Conservation (phyloP, 2,888 invertebrate genomes). For the Lycophotia porphyrea region DNA sequence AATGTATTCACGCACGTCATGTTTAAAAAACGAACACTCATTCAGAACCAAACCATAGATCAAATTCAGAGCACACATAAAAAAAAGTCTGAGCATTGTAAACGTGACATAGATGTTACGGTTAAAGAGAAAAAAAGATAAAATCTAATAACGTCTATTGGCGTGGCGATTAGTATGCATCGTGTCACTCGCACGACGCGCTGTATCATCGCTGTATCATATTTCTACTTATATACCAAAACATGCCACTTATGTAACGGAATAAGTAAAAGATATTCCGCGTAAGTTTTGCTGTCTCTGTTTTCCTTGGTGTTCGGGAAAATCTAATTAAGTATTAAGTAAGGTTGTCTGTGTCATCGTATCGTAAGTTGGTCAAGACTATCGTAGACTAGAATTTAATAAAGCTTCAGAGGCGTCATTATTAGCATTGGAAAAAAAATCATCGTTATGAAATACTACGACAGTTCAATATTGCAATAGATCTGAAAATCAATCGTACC, state of each 20-base stretch:
- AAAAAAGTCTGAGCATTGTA: constrained; percentile 37
- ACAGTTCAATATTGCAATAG: background rate
- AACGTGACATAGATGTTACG: constrained; percentile 59
- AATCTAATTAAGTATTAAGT: constrained; percentile 44
- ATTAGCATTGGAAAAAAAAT: background rate
- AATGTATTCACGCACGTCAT: constrained; percentile 38
- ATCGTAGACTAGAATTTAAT: constrained; percentile 4
- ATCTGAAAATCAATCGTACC: background rate
- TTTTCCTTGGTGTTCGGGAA: constrained; percentile 16
- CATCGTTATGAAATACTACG: background rate
- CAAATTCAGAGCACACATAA: constrained; percentile 34
- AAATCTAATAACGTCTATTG: constrained; percentile 70
- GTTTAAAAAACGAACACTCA: constrained; percentile 53
- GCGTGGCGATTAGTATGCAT: constrained; percentile 68
- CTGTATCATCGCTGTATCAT: constrained; percentile 60
- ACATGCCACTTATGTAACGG: constrained; percentile 49
- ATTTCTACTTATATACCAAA: constrained; percentile 55
- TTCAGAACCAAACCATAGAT: constrained; percentile 49
- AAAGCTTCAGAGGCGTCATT: too few relatives aligned
- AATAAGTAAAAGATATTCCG: constrained; percentile 34
- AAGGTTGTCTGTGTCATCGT: constrained; percentile 5
- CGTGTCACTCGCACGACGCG: constrained; percentile 61
- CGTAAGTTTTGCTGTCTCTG: constrained; percentile 10
- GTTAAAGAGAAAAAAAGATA: constrained; percentile 52
- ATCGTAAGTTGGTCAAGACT: constrained; percentile 6